Evolutionary conservation across 2,113 vertebrate genomes (phyloP).

Genomic region (Prionailurus bengalensis): DNA sequence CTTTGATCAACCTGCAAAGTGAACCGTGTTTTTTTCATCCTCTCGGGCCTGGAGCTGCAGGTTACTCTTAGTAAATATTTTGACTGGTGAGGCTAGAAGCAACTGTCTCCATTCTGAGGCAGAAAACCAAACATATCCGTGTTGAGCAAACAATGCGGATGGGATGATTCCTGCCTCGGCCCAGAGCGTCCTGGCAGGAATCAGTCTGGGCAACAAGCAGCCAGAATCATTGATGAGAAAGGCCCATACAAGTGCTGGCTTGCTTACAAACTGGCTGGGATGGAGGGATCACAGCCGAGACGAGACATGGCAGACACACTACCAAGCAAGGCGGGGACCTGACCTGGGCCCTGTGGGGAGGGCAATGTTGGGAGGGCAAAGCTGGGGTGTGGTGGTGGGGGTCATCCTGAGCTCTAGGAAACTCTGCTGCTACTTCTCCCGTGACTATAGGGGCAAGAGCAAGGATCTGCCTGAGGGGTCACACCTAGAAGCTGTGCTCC

Average conservation of each 20-base stretch:
- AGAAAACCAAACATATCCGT: constrained; percentile 56
- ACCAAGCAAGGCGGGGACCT: not conserved
- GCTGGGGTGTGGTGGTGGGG: not conserved
- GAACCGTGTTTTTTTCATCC: not conserved
- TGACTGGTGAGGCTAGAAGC: constrained; percentile 43
- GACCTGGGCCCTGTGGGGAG: not conserved
- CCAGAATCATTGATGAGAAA: not conserved
- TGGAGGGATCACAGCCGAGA: rapidly evolving
- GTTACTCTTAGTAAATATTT: constrained; percentile 67
- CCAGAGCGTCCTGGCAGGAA: not conserved
- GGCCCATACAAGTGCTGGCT: not conserved
- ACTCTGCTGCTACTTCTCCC: rapidly evolving
- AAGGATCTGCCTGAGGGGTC: not conserved
- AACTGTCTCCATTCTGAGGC: constrained; percentile 47
- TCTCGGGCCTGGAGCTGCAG: not conserved
- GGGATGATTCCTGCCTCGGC: not conserved
- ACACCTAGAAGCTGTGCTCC: not conserved
- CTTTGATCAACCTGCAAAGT: not conserved
- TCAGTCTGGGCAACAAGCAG: not conserved
- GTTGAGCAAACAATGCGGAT: constrained; percentile 6
- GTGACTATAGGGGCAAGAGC: rapidly evolving
- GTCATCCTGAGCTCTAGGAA: not conserved
- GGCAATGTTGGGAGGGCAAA: too few species aligned
- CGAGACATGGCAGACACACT: rapidly evolving
- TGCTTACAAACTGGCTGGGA: rapidly evolving